Evolutionary conservation across 2,113 vertebrate genomes (phyloP).

Genomic region (Nicator chloris): DNA sequence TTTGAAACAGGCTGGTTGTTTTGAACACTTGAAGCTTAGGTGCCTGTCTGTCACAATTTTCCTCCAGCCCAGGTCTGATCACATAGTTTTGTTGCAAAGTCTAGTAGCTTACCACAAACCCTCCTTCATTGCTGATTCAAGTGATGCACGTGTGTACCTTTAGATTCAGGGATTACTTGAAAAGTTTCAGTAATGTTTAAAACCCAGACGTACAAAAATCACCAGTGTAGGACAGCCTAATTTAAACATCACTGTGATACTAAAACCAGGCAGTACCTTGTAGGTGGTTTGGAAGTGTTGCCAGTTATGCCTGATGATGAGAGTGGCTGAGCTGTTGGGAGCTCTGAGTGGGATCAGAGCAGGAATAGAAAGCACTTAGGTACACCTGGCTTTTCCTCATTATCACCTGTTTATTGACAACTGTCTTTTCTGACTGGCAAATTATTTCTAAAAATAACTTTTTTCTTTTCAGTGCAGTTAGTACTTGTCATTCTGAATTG

Average conservation of each 20-base stretch:
- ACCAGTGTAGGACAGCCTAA: not conserved
- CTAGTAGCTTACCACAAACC: not conserved
- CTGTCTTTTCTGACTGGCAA: not conserved
- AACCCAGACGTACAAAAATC: not conserved
- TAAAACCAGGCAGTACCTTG: not conserved
- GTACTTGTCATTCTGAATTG: not conserved
- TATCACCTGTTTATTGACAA: not conserved
- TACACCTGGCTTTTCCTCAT: not conserved
- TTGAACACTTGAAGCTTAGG: not conserved
- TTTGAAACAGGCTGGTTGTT: not conserved
- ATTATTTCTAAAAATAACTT: not conserved
- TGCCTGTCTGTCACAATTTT: accelerated
- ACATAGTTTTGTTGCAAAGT: accelerated
- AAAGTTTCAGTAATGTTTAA: not conserved
- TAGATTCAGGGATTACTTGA: not conserved
- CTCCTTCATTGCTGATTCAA: not conserved
- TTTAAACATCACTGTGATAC: not conserved
- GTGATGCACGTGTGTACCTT: accelerated
- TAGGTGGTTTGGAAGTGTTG: not conserved
- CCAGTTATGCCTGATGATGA: not conserved
- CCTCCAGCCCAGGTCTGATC: too few species aligned
- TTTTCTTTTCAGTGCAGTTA: not conserved
- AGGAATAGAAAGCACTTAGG: not conserved
- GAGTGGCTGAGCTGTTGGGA: not conserved
- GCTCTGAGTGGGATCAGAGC: not conserved